Evolutionary conservation across 2,888 invertebrate genomes (phyloP).

Genomic region (Athalia rosae): DNA sequence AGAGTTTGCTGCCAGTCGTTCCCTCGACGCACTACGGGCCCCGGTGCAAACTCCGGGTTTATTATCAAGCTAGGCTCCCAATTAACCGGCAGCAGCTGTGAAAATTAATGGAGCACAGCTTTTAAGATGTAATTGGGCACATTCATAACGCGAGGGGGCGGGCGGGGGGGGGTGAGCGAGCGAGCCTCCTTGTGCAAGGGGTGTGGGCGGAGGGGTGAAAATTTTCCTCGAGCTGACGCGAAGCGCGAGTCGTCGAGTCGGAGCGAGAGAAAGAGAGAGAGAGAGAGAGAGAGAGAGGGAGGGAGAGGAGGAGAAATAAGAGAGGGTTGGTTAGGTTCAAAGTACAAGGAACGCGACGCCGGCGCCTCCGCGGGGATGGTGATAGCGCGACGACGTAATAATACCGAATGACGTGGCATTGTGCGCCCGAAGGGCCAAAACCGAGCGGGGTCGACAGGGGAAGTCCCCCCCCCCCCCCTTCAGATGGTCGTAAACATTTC

Average conservation of each 20-base stretch:
- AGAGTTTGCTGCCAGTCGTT: slow-evolving; percentile 27
- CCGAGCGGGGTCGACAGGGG: slow-evolving; percentile 54
- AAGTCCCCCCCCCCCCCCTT: no score
- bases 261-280: slow-evolving; percentile 50
- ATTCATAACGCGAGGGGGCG: slow-evolving; percentile 76
- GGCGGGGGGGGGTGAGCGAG: slow-evolving; percentile 67
- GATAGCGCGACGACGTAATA: slow-evolving; percentile 68
- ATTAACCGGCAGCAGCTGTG: slow-evolving; percentile 80
- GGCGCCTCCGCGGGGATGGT: slow-evolving; percentile 59
- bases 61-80: slow-evolving; percentile 78
- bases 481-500: slow-evolving; percentile 72
- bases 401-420: slow-evolving; percentile 69
- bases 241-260: slow-evolving; percentile 35
- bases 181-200: slow-evolving; percentile 47
- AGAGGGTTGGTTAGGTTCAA: slow-evolving; percentile 42
- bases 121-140: slow-evolving; percentile 80
- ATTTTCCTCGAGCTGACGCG: slow-evolving; percentile 26
- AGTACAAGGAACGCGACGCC: slow-evolving; percentile 48
- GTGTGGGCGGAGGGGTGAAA: not conserved
- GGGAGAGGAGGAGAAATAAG: slow-evolving; percentile 43
- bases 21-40: slow-evolving; percentile 58
- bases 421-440: slow-evolving; percentile 55
- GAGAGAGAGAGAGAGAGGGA: slow-evolving; percentile 48
- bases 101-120: slow-evolving; percentile 80
- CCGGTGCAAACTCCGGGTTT: slow-evolving; percentile 71